Evolutionary conservation across 2,797 vertebrate species (phyloP).

Genomic region (Betta splendens): DNA sequence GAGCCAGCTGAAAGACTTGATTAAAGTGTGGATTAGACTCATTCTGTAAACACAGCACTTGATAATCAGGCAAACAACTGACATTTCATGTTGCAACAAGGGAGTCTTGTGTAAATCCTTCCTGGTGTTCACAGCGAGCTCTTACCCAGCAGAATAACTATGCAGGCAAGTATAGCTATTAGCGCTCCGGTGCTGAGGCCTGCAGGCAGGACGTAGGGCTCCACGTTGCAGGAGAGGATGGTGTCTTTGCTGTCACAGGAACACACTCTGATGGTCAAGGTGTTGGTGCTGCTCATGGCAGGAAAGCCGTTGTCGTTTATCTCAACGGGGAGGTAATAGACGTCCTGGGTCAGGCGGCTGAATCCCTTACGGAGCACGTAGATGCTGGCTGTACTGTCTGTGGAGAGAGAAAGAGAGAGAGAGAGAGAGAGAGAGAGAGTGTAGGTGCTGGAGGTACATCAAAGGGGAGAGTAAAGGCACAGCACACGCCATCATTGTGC

Average conservation of each 20-base stretch:
- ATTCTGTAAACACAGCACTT: neutral
- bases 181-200: conserved; percentile 95
- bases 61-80: neutral
- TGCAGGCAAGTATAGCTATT: conserved; percentile 95
- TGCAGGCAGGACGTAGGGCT: conserved; percentile 88
- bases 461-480: too few relatives aligned
- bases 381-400: conserved; percentile 93
- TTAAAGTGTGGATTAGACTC: neutral
- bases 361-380: conserved; percentile 90
- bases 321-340: conserved; percentile 91
- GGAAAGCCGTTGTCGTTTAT: conserved; percentile 93
- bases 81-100: neutral
- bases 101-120: neutral
- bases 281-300: conserved; percentile 91
- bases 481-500: neutral
- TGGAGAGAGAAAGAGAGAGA: neutral
- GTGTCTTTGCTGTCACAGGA: conserved; percentile 88
- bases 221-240: conserved; percentile 90
- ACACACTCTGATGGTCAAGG: conserved; percentile 91
- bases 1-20: neutral
- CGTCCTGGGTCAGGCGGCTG: conserved; percentile 89
- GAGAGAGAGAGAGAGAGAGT: too few relatives aligned
- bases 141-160: conserved; percentile 94
- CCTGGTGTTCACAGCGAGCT: neutral
- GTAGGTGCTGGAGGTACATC: too few relatives aligned